Conservation (phyloP, 2,888 invertebrate genomes). For the Drosophila maculinotata region DNA sequence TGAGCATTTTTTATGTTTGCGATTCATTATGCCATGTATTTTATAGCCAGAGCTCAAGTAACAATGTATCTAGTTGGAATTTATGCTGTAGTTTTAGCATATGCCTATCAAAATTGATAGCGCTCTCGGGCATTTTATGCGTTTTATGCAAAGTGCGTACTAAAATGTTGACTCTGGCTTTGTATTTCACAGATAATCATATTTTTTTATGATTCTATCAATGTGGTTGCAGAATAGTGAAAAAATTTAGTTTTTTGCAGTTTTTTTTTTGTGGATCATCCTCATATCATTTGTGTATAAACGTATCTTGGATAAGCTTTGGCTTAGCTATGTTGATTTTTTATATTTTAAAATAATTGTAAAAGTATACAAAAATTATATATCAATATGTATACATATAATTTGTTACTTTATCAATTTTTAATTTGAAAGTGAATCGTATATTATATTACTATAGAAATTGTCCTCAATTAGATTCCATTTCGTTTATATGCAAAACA, state of each 20-base stretch:
- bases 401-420: neutral
- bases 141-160: conserved; percentile 39
- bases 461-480: too few relatives aligned
- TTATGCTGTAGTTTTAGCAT: conserved; percentile 44
- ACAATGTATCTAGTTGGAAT: conserved; percentile 39
- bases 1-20: conserved; percentile 53
- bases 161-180: conserved; percentile 28
- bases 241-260: conserved; percentile 7
- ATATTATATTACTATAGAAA: too few relatives aligned
- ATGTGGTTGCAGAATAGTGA: neutral
- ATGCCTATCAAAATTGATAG: conserved; percentile 70
- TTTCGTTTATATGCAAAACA: neutral
- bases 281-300: neutral
- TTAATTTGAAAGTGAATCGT: too few relatives aligned
- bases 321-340: too few relatives aligned
- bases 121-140: conserved; percentile 44
- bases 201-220: conserved; percentile 41
- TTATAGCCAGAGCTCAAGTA: conserved; percentile 33
- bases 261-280: neutral
- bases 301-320: neutral
- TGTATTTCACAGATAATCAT: conserved; percentile 29
- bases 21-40: conserved; percentile 48
- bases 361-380: too few relatives aligned
- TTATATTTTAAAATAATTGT: too few relatives aligned
- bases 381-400: too few relatives aligned